Evolutionary conservation across 1,140 invertebrate genomes (phyloP).

Genomic region (Leptestheria dahalacensis): DNA sequence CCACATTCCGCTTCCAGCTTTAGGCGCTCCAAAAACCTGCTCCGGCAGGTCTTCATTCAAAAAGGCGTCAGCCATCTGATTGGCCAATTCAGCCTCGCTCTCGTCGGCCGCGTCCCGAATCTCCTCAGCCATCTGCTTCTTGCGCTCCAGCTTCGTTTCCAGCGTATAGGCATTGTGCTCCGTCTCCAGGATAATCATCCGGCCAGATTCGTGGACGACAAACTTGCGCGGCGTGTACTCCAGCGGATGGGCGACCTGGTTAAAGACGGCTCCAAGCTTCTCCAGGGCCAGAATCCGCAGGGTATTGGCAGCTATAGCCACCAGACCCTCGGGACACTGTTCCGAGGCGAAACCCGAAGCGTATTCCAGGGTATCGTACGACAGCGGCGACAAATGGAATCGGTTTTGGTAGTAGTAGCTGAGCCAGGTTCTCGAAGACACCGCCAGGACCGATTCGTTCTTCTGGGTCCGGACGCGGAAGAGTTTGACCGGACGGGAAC

Average conservation of each 20-base stretch:
- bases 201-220: constrained; percentile 86
- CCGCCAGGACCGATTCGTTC: constrained; percentile 57
- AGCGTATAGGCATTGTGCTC: constrained; percentile 98
- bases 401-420: constrained; percentile 97
- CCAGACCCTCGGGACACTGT: constrained; percentile 98
- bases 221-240: constrained; percentile 95
- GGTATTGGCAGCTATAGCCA: constrained; percentile 96
- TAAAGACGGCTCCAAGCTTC: constrained; percentile 96
- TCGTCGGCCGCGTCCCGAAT: constrained; percentile 92
- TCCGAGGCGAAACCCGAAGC: constrained; percentile 96
- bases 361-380: constrained; percentile 92
- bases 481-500: constrained; percentile 77
- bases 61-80: constrained; percentile 93
- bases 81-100: constrained; percentile 84
- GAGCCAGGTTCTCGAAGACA: constrained; percentile 94
- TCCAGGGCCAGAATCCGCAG: constrained; percentile 93
- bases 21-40: constrained; percentile 83
- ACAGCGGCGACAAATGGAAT: constrained; percentile 88
- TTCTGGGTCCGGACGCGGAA: constrained; percentile 85
- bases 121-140: constrained; percentile 69
- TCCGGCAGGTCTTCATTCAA: constrained; percentile 88
- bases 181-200: constrained; percentile 84
- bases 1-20: constrained; percentile 92
- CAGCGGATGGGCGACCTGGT: constrained; percentile 77
- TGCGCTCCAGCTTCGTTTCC: constrained; percentile 81